phyloP scores from a whole-genome alignment of 2,888 invertebrate species.

The Drosophila cognata region DNA sequence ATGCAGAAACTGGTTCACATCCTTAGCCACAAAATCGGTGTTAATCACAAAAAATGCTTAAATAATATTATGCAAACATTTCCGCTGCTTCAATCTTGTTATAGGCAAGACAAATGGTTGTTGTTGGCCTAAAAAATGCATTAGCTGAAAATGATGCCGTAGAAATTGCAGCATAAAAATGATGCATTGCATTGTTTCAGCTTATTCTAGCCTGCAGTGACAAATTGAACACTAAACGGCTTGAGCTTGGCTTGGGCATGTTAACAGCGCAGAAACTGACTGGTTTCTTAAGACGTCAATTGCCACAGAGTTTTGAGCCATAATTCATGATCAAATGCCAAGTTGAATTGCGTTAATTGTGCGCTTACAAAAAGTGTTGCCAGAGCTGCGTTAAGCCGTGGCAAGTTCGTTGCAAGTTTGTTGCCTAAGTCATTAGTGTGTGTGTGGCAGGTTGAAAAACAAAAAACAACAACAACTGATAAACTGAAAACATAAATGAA shows the following conservation, averaged over 20 bases:
- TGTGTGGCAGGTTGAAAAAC: constrained; percentile 9
- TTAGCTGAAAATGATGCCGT: not conserved
- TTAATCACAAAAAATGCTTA: not conserved
- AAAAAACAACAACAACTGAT: not conserved
- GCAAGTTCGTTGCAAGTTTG: constrained; percentile 57
- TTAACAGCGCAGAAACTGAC: not conserved
- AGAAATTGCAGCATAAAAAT: not conserved
- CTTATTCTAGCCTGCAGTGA: too few relatives aligned
- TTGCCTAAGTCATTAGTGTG: constrained; percentile 76
- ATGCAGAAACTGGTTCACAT: constrained; percentile 8
- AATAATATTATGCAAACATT: not conserved
- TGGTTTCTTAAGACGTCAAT: constrained; percentile 15
- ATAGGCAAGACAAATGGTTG: not conserved
- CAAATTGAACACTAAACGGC: not conserved
- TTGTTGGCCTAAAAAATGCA: not conserved
- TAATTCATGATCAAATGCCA: constrained; percentile 47
- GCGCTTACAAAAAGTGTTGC: not conserved
- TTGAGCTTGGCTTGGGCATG: not conserved
- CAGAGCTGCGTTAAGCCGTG: constrained; percentile 15
- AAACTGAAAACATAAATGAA: constrained; percentile 2
- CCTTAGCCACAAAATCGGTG: not conserved
- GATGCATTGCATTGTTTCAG: not conserved
- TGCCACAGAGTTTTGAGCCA: constrained; percentile 17
- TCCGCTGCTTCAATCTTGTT: not conserved
- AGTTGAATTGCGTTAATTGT: constrained; percentile 35